A percentile compares a stretch with the other conserved stretches of the same genome.
phyloP scores from a whole-genome alignment of 2,797 vertebrate species.

The Toxotes lorentzi region DNA sequence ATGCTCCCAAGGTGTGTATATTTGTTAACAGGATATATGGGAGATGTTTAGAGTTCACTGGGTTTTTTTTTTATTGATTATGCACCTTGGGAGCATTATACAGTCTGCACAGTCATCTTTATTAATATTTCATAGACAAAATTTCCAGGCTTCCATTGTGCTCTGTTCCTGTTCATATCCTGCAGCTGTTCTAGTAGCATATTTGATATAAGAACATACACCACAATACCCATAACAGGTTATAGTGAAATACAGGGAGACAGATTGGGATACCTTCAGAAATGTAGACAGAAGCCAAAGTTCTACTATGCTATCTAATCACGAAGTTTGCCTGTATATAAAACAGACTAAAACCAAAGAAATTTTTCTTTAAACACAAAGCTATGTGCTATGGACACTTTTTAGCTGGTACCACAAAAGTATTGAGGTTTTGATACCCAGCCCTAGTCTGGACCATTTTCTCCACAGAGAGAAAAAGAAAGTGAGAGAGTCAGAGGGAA shows the following conservation, averaged over 20 bases:
- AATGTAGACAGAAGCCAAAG: neutral
- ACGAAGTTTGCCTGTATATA: no score
- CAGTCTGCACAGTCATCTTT: conserved; percentile 1
- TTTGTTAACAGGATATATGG: conserved; percentile 60
- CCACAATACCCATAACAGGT: conserved; percentile 3
- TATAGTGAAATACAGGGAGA: neutral
- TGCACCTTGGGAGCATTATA: conserved; percentile 24
- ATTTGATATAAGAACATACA: conserved; percentile 18
- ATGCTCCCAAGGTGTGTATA: conserved; percentile 56
- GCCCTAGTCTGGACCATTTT: neutral
- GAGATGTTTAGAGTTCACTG: conserved; percentile 32
- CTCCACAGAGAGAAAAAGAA: neutral
- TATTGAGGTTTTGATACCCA: neutral
- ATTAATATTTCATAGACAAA: conserved; percentile 40
- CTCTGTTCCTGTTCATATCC: conserved; percentile 5
- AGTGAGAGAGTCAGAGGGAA: neutral
- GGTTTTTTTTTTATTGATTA: conserved; percentile 47
- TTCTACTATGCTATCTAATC: no score
- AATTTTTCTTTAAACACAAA: neutral
- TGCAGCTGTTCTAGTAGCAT: neutral
- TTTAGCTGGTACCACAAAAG: neutral
- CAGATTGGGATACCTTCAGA: neutral
- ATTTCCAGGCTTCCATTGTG: neutral
- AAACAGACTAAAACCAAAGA: neutral
- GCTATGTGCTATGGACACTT: neutral